Base-by-base conservation (phyloP, 2,113 vertebrate species). In the Asarcornis scutulata region DNA sequence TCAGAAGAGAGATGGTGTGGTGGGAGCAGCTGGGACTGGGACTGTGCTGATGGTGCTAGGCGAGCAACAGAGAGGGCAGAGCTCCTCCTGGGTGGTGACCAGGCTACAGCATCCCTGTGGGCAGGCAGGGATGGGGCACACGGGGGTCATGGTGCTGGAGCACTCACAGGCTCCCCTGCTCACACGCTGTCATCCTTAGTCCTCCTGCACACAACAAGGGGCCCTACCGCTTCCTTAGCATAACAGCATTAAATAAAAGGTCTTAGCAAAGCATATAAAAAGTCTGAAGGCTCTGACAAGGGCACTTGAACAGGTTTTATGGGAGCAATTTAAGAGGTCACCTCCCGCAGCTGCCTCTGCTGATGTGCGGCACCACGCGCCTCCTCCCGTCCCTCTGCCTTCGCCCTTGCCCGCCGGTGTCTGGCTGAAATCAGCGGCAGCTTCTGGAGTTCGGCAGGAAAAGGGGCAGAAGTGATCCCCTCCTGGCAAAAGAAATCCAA, bases 301-400 rank as follows among this genome's bases (percentile, higher is more conserved):
- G 72, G 59, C 5, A 2, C n/a, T 66, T 0, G 1, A 73, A 23
- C 13, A 29, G 9, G 34, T 83, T 83, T 77, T n/a, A 64, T 7
- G 34, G 72, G 58, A 83, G 59, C 38, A 42, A n/a, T 29, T 27
- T 55, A n/a, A 74, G 18, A 77, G 55, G 83, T 95, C 69, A 77
- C 87, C 80, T 83, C 73, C 22, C 83, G 5, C 60, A 3, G 0
- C 44, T 15, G 40, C 73, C 46, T 17, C 59, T 9, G 63, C 44
- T 16, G 80, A 7, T 46, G 62, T 5, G 56, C 0, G 0, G 71
- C 20, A 4, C n/a, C 40, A n/a, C 1, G 1, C 2, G 0, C 42
- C 20, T 60, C 8, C 55, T 81, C 36, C 59, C 78, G 67, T 63
- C 55, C 34, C 44, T 73, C 73, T 64, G 72, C 75, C 67, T 63